Conservation (phyloP, 2,888 invertebrate genomes). For the Rhingia rostrata region DNA sequence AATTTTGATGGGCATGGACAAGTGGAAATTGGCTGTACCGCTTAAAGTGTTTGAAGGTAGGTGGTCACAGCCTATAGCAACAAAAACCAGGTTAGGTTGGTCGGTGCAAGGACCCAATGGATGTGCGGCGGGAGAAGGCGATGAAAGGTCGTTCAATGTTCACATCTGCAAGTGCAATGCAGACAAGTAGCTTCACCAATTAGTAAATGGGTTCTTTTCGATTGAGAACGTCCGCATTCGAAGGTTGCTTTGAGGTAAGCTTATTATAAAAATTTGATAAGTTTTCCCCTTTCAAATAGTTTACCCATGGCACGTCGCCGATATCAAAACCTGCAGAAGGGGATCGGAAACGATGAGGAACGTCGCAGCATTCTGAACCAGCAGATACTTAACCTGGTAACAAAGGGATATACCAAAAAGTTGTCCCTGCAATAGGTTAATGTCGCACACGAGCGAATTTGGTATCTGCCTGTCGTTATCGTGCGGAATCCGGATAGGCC, state of each 20-base stretch:
- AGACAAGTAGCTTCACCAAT: slow-evolving; percentile 28
- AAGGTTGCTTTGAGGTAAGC: not conserved
- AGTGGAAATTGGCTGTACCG: slow-evolving; percentile 23
- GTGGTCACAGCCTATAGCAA: slow-evolving; percentile 15
- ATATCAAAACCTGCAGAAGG: not conserved
- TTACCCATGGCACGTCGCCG: slow-evolving; percentile 8
- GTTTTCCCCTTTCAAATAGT: not conserved
- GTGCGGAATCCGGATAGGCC: slow-evolving; percentile 75
- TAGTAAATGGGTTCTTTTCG: slow-evolving; percentile 10
- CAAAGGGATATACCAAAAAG: slow-evolving; percentile 20
- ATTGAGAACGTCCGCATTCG: slow-evolving; percentile 11
- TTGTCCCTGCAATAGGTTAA: not conserved
- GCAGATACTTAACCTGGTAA: slow-evolving; percentile 39
- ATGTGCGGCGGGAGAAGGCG: too few species aligned
- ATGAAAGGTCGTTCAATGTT: not conserved
- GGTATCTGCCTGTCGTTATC: slow-evolving; percentile 2
- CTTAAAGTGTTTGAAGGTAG: slow-evolving; percentile 17
- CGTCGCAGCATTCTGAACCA: slow-evolving; percentile 8
- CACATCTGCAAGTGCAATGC: slow-evolving; percentile 3
- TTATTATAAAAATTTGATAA: slow-evolving; percentile 19
- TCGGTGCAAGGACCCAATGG: slow-evolving; percentile 15
- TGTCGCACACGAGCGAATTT: too few species aligned
- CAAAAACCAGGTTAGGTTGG: slow-evolving; percentile 31
- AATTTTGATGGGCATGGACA: slow-evolving; percentile 22
- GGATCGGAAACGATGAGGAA: not conserved